A percentile compares a stretch with the other conserved stretches of the same genome.
These are phyloP conservation scores for Gari tellinella DNA, from an alignment of 2,888 invertebrate genomes.

Conservation along the genomic window DNA sequence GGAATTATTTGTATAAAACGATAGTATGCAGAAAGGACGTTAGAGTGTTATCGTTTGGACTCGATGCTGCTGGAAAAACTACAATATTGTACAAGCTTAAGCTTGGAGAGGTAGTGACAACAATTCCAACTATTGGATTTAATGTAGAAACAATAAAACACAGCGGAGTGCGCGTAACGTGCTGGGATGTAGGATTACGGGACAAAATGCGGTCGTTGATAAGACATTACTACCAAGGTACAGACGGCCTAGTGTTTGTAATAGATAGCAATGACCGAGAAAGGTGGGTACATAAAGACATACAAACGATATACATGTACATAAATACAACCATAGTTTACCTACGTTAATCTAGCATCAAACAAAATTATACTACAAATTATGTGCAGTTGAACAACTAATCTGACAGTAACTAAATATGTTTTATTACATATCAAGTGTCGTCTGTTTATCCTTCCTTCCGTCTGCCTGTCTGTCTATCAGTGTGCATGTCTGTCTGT, in stretches of 20 bases:
- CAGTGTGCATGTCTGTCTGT: not conserved
- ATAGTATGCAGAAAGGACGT: constrained; percentile 27
- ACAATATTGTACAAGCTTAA: constrained; percentile 64
- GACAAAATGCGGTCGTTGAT: constrained; percentile 63
- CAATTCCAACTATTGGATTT: constrained; percentile 73
- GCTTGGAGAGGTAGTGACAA: constrained; percentile 68
- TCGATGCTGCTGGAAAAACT: constrained; percentile 71
- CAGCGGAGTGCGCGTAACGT: constrained; percentile 49
- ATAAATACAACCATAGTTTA: too few species aligned
- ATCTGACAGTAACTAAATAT: too few species aligned
- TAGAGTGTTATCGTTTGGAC: constrained; percentile 55
- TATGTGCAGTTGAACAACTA: too few species aligned
- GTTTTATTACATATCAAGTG: too few species aligned
- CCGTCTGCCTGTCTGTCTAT: too few species aligned
- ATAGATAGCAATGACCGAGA: constrained; percentile 71
- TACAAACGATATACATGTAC: not conserved
- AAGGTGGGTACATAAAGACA: constrained; percentile 28
- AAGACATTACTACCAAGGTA: constrained; percentile 63
- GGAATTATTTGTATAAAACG: constrained; percentile 25
- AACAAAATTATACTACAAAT: too few species aligned
- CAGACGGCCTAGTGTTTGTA: constrained; percentile 65
- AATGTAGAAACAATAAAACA: constrained; percentile 65
- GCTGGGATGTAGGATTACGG: constrained; percentile 70
- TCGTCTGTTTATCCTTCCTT: too few species aligned
- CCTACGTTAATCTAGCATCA: too few species aligned